A percentile compares a stretch with the other conserved stretches of the same genome.
Conservation (phyloP, 2,797 vertebrate species). For the Lagorchestes hirsutus region DNA sequence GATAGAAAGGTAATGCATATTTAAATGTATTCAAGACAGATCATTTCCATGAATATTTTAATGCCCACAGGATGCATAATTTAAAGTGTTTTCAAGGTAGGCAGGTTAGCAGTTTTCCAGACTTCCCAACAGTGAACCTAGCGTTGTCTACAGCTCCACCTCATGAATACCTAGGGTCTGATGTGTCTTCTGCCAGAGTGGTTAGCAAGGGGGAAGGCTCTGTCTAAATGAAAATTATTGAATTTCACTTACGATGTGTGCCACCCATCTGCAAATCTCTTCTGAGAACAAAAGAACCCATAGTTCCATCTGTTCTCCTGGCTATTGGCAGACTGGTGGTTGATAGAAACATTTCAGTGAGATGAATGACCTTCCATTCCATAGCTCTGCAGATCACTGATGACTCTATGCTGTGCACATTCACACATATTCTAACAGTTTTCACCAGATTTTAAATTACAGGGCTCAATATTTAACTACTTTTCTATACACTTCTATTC, state of each 20-base stretch:
- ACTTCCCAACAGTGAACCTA: constrained; percentile 7
- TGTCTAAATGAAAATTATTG: neutral
- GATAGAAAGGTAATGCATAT: constrained; percentile 50
- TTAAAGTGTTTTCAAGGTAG: neutral
- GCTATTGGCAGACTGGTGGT: neutral
- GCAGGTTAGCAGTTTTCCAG: constrained; percentile 25
- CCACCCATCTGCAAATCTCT: neutral
- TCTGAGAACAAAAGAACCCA: constrained; percentile 14
- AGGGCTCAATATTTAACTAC: neutral
- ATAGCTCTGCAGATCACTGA: neutral
- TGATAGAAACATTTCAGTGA: neutral
- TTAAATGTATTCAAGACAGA: constrained; percentile 32
- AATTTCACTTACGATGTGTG: constrained; percentile 12
- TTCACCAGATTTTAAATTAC: neutral
- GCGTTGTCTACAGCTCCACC: neutral
- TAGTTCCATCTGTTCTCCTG: neutral
- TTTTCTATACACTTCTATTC: constrained; percentile 43
- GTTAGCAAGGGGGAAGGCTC: neutral
- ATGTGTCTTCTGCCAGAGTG: neutral
- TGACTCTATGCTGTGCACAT: neutral
- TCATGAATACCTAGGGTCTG: neutral
- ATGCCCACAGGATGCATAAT: constrained; percentile 22
- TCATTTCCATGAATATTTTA: constrained; percentile 12
- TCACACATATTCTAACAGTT: neutral
- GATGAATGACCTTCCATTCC: neutral